Evolutionary conservation across 2,888 invertebrate genomes (phyloP).

Genomic region (Tigriopus californicus): DNA sequence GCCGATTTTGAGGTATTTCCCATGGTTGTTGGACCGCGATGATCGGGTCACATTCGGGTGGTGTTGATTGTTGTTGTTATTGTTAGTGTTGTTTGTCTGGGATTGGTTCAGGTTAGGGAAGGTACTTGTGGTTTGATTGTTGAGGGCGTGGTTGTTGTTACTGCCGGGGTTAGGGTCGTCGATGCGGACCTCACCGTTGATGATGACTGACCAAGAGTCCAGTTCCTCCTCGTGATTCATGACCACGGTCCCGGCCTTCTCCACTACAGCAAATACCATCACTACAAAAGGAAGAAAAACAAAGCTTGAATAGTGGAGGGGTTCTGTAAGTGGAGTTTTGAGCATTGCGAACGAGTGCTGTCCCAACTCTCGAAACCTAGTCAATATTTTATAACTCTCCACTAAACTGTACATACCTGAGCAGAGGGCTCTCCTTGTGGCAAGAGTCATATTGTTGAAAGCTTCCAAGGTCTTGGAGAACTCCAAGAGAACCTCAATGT

Average conservation of each 20-base stretch:
- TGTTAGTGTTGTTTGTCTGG: too few species aligned
- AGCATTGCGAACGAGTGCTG: too few species aligned
- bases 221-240: slow-evolving; percentile 96
- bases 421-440: slow-evolving; percentile 80
- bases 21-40: too few species aligned
- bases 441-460: slow-evolving; percentile 90
- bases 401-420: slow-evolving; percentile 30
- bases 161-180: slow-evolving; percentile 28
- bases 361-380: too few species aligned
- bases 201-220: slow-evolving; percentile 96
- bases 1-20: not conserved
- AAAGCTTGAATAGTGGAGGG: too few species aligned
- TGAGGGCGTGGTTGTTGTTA: not conserved
- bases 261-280: slow-evolving; percentile 78
- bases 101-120: too few species aligned
- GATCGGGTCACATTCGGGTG: too few species aligned
- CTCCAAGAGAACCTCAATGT: slow-evolving; percentile 82
- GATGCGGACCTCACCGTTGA: slow-evolving; percentile 92
- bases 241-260: slow-evolving; percentile 86
- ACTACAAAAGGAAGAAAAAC: not conserved
- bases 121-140: too few species aligned
- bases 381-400: too few species aligned
- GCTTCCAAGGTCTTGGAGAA: slow-evolving; percentile 95
- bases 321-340: too few species aligned
- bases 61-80: too few species aligned